phyloP scores from a whole-genome alignment of 2,797 vertebrate species.

The Momotus momota region DNA sequence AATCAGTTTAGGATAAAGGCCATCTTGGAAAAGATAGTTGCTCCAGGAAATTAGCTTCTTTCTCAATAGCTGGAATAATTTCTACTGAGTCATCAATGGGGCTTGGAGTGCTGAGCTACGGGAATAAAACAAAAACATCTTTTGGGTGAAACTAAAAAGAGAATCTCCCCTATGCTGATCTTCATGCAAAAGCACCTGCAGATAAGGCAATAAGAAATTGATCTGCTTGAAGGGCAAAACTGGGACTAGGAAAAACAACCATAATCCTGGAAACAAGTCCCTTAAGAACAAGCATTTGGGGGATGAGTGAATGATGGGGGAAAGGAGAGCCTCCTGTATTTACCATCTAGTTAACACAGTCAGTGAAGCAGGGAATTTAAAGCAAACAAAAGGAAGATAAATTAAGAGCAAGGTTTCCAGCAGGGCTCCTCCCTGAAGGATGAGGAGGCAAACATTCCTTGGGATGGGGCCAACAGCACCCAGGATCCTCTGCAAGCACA shows the following conservation, averaged over 20 bases:
- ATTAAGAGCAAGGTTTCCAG: not conserved
- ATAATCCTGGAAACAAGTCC: not conserved
- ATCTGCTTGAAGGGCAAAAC: not conserved
- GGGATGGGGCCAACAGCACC: not conserved
- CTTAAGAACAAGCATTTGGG: not conserved
- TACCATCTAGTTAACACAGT: not conserved
- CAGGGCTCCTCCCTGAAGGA: not conserved
- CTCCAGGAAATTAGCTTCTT: conserved; percentile 43
- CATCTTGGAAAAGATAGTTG: not conserved
- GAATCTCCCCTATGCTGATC: not conserved
- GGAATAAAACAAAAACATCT: not conserved
- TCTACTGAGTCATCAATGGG: not conserved
- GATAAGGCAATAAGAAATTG: not conserved
- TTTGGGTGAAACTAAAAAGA: not conserved
- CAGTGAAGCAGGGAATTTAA: not conserved
- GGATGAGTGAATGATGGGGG: fast-evolving
- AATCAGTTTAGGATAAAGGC: conserved; percentile 51
- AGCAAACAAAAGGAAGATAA: not conserved
- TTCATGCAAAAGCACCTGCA: not conserved
- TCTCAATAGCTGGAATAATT: conserved; percentile 43
- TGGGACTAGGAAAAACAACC: not conserved
- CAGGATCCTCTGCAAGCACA: not conserved
- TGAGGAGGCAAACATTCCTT: not conserved
- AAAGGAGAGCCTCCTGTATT: not conserved
- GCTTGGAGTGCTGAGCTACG: fast-evolving